Evolutionary conservation across 2,797 vertebrate genomes (phyloP), one percentile per base, ranked within the genome.

Genomic region (Pangasius macronema): DNA sequence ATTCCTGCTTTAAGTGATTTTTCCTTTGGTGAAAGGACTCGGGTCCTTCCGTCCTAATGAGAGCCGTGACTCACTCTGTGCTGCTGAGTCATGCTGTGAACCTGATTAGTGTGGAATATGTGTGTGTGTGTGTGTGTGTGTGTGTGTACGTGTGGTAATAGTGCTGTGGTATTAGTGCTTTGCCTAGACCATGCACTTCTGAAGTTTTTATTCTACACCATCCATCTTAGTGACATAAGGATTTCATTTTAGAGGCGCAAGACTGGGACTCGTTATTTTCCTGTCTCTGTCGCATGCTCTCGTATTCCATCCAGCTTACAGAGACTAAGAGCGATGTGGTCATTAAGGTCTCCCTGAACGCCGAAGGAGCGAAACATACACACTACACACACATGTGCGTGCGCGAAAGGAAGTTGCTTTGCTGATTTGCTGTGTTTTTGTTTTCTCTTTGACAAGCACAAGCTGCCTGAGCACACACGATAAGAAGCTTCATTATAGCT

Each of bases 401-500:
- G 55, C 22, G 14, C 27, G 55, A 16, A 77, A 77, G 59, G 57
- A 65, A 51, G 59, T 85, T 1, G n/a, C 16, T 83, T 51, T 27
- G 33, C 30, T 9, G 51, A 16, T 51, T 79, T 84, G 86, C 65
- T 89, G 89, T 75, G 87, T 30, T 80, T 46, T 61, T 87, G 84
- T 90, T 92, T 93, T 86, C 85, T 83, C 89, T 88, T 91, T 89
- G 87, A 82, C 88, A 87, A 90, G 91, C 90, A 84, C 86, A 49
- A 89, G 87, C 53, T 88, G 91, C 92, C 94, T 95, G 94, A 92
- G 89, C 92, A 92, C 91, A 88, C 24, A 83, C 73, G 94, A 95
- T 95, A 95, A 95, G 93, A 88, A 90, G 91, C 89, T 93, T 94
- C 88, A 89, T 91, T 83, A 87, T 90, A 91, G 88, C 76, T 92